Conservation (phyloP, 2,888 invertebrate species). For the Argyresthia goedartella region DNA sequence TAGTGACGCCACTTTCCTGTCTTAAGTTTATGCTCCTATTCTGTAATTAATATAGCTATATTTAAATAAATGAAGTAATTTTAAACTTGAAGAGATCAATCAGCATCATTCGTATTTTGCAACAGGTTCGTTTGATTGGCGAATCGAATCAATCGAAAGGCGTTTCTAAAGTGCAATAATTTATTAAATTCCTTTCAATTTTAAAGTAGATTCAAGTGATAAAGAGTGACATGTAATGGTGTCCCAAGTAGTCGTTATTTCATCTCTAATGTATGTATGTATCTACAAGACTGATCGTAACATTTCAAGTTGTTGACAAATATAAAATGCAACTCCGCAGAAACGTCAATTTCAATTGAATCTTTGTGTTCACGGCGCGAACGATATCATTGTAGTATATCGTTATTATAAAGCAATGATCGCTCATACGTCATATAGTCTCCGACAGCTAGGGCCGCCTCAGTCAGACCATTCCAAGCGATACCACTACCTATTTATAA, state of each 20-base stretch:
- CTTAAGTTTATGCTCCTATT: conserved; percentile 52
- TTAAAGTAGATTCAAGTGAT: no score
- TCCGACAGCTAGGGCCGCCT: background rate
- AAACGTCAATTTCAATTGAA: conserved; percentile 46
- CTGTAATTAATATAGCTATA: conserved; percentile 39
- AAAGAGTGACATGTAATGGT: background rate
- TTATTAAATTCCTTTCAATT: conserved; percentile 37
- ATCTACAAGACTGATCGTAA: conserved; percentile 61
- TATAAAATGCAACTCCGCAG: conserved; percentile 28
- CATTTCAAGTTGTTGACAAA: conserved; percentile 47
- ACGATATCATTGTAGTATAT: conserved; percentile 8
- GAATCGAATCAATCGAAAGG: conserved; percentile 11
- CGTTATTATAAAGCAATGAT: background rate
- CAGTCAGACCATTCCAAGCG: background rate
- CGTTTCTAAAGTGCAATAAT: conserved; percentile 61
- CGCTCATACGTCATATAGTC: background rate
- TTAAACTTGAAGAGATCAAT: conserved; percentile 34
- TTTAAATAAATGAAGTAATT: conserved; percentile 30
- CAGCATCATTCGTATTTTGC: conserved; percentile 16
- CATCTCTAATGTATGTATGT: conserved; percentile 1
- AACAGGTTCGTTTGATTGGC: background rate
- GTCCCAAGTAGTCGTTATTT: background rate
- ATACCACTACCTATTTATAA: background rate
- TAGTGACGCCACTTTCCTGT: conserved; percentile 50
- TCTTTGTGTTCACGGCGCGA: conserved; percentile 6